Percentiles rank a stretch among this genome's conserved stretches.
Evolutionary conservation across 2,113 vertebrate genomes (phyloP).

Genomic region (Ceyx cyanopectus): DNA sequence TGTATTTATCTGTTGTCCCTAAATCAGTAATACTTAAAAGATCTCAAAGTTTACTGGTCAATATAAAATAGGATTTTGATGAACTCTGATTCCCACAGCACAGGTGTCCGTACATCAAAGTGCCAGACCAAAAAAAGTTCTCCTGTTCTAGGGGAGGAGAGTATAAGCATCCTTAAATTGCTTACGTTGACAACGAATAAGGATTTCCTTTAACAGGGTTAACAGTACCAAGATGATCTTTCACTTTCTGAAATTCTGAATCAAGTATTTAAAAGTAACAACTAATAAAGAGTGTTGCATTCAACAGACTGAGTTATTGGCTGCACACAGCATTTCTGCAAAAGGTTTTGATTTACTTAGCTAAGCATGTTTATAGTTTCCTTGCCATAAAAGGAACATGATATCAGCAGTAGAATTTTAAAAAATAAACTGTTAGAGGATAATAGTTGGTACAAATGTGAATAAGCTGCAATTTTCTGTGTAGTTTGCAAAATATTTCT

Average conservation of each 20-base stretch:
- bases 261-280: not conserved
- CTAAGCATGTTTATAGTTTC: not conserved
- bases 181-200: not conserved
- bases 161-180: not conserved
- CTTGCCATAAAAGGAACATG: not conserved
- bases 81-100: not conserved
- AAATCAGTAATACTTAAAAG: not conserved
- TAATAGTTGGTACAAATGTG: not conserved
- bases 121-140: not conserved
- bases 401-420: not conserved
- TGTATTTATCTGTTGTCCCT: not conserved
- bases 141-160: not conserved
- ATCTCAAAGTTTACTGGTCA: not conserved
- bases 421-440: not conserved
- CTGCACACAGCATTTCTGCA: not conserved
- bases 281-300: not conserved
- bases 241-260: not conserved
- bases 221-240: not conserved
- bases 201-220: not conserved
- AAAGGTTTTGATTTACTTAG: not conserved
- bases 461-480: not conserved
- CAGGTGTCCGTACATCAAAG: not conserved
- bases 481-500: not conserved
- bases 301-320: not conserved
- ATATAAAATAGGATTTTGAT: not conserved